A percentile compares a stretch with the other conserved stretches of the same genome.
Evolutionary conservation across 2,888 invertebrate genomes (phyloP).

Genomic region (Leucania comma): DNA sequence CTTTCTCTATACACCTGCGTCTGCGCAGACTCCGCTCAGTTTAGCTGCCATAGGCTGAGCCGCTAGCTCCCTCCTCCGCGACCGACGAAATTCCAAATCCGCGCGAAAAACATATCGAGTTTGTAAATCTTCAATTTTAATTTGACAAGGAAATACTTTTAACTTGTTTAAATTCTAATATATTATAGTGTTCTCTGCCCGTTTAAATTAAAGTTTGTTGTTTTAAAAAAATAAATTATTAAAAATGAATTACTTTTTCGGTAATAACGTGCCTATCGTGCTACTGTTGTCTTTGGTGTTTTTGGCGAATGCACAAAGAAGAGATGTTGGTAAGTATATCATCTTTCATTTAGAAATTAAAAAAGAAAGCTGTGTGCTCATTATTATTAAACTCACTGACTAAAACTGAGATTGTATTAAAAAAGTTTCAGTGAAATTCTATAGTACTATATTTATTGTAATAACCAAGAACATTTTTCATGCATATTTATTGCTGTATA

Average conservation of each 20-base stretch:
- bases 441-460: background rate
- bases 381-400: background rate
- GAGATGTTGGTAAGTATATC: conserved; percentile 83
- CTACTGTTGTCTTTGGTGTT: conserved; percentile 84
- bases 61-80: conserved; percentile 79
- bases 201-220: conserved; percentile 1
- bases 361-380: conserved; percentile 6
- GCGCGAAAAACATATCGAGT: conserved; percentile 85
- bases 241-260: conserved; percentile 81
- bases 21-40: conserved; percentile 78
- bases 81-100: conserved; percentile 65
- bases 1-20: conserved; percentile 79
- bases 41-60: conserved; percentile 80
- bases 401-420: background rate
- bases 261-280: conserved; percentile 82
- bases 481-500: background rate
- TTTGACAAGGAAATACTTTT: conserved; percentile 7
- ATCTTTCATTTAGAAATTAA: background rate
- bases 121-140: conserved; percentile 23
- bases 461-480: background rate
- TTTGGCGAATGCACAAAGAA: conserved; percentile 86
- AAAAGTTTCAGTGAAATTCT: background rate
- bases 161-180: conserved; percentile 42
- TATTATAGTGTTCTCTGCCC: conserved; percentile 24
- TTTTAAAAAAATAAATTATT: conserved; percentile 2